Base-by-base conservation (phyloP, 2,797 vertebrate genomes). In the Zenarchopterus dispar region DNA sequence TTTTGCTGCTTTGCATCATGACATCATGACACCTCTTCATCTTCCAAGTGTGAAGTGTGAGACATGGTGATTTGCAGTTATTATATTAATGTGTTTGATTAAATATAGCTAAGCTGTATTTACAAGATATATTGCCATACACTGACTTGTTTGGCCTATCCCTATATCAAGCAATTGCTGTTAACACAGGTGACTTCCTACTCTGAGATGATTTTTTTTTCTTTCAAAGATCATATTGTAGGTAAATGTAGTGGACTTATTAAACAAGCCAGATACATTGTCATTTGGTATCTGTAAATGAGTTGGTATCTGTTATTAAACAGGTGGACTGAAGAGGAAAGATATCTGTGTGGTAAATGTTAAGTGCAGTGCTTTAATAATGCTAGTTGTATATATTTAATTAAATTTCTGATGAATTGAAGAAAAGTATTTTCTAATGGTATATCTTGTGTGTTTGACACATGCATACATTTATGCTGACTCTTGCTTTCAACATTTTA, bases 331-430 rank as follows among this genome's bases (percentile, higher is more conserved):
- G 56, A 50, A 66, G 42, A 76, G 53, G 19, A 68, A 24, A 17
- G 45, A 43, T 41, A 39, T 78, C 49, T 70, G 41, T 70, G 58
- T 83, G 66, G 39, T 77, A 47, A 74, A 75, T 84, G 66, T 70
- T 24, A 79, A 80, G 76, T 81, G 73, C 75, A 79, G 81, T 80
- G 83, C 59, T 87, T 83, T 78, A 77, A 58, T 81, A 67, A 72
- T n/a, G 60, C 50, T 84, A 85, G 80, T 73, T 91, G 88, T 90
- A 91, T 56, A 91, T 89, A 89, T 68, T 78, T 64, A 87, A 91
- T 82, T 84, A 88, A 90, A 91, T 41, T 75, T 87, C 19, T 70
- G 60, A 87, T 77, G 6, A 48, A 81, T 36, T 21, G 6, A 45
- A 66, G n/a, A 23, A 41, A 2, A 5, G 28, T 45, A 8, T 23